Conservation (phyloP, 2,797 vertebrate species). For the Atherinosoma microstoma region DNA sequence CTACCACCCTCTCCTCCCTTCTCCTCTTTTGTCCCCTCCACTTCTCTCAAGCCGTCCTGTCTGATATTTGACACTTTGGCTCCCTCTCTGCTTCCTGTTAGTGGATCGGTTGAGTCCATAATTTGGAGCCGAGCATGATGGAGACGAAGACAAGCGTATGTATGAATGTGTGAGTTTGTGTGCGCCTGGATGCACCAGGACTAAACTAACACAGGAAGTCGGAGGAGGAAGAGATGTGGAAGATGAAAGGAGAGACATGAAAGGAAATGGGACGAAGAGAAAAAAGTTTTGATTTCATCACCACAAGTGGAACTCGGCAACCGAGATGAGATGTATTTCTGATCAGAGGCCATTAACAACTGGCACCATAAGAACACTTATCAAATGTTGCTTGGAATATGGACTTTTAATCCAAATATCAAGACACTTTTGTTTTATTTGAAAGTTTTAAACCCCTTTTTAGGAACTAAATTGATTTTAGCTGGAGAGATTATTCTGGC, state of each 20-base stretch:
- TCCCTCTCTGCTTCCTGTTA: conserved; percentile 66
- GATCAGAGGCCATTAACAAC: conserved; percentile 56
- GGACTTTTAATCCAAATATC: conserved; percentile 32
- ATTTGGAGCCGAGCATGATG: conserved; percentile 55
- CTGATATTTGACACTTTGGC: conserved; percentile 74
- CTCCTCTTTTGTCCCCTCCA: conserved; percentile 61
- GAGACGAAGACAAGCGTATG: conserved; percentile 48
- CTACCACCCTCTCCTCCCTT: conserved; percentile 44
- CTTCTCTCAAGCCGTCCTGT: conserved; percentile 69
- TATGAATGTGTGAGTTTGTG: conserved; percentile 57
- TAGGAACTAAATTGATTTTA: neutral
- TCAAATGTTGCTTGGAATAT: conserved; percentile 41
- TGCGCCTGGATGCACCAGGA: conserved; percentile 63
- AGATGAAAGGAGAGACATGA: conserved; percentile 70
- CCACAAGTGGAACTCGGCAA: conserved; percentile 58
- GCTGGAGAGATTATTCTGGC: neutral
- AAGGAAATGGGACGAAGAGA: conserved; percentile 62
- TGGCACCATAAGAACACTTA: conserved; percentile 54
- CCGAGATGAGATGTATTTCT: conserved; percentile 55
- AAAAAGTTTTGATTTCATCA: conserved; percentile 72
- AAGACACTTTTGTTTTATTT: neutral
- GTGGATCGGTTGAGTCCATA: conserved; percentile 65
- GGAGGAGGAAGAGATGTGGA: conserved; percentile 63
- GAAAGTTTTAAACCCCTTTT: neutral
- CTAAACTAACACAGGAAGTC: conserved; percentile 67